Conservation (phyloP, 2,797 vertebrate species). For the Acanthornis magna region DNA sequence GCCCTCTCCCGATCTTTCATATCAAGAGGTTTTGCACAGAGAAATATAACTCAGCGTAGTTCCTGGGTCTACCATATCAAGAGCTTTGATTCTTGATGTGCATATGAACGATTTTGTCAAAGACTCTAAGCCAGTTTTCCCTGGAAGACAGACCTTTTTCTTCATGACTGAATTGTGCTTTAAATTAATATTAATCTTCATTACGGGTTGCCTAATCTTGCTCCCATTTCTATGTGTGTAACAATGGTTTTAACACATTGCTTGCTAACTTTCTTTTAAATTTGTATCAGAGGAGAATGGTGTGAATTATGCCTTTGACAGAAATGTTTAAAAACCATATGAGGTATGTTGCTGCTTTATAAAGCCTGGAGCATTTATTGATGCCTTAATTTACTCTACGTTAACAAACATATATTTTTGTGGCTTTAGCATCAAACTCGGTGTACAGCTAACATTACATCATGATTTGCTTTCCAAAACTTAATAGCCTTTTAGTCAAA, state of each 20-base stretch:
- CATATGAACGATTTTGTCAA: not conserved
- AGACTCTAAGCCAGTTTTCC: not conserved
- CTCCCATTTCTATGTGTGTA: not conserved
- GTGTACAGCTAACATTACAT: not conserved
- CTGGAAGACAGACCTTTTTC: not conserved
- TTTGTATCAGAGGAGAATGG: not conserved
- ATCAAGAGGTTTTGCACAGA: not conserved
- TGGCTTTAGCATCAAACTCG: not conserved
- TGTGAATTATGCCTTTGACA: not conserved
- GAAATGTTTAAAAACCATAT: not conserved
- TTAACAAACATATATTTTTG: not conserved
- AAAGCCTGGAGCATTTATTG: not conserved
- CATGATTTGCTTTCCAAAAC: not conserved
- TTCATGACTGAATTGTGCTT: not conserved
- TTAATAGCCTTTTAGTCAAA: not conserved
- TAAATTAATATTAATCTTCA: not conserved
- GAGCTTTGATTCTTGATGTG: not conserved
- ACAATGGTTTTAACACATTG: not conserved
- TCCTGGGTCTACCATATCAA: not conserved
- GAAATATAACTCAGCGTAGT: not conserved
- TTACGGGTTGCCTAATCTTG: accelerated
- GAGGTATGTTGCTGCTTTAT: not conserved
- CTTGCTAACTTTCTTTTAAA: not conserved
- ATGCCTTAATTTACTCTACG: not conserved
- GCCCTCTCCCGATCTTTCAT: not conserved